These are phyloP conservation scores for Cylas formicarius DNA, from an alignment of 1,140 invertebrate genomes.

Conservation along the genomic window DNA sequence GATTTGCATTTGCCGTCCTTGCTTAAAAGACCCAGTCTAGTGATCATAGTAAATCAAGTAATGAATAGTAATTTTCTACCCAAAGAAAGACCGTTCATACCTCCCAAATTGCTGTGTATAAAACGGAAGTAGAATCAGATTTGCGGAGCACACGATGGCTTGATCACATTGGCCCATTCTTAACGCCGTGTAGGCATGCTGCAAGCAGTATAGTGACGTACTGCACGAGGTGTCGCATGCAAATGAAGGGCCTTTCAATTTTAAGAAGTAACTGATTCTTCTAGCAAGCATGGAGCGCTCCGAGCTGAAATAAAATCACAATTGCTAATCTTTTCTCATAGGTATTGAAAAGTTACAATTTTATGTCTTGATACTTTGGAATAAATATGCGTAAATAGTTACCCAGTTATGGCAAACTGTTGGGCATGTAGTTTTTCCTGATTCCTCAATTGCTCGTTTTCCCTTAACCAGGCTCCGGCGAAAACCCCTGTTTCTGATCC, in stretches of 20 bases:
- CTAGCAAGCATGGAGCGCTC: conserved; percentile 87
- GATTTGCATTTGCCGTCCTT: conserved; percentile 79
- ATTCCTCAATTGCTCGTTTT: conserved; percentile 61
- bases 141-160: conserved; percentile 79
- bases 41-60: too few relatives aligned
- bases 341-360: too few relatives aligned
- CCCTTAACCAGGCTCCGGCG: conserved; percentile 71
- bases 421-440: conserved; percentile 54
- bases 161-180: conserved; percentile 71
- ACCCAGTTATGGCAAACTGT: conserved; percentile 64
- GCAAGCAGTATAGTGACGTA: conserved; percentile 76
- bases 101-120: conserved; percentile 74
- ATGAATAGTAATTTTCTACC: neutral
- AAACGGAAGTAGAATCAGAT: conserved; percentile 75
- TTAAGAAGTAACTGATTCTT: conserved; percentile 71
- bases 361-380: neutral
- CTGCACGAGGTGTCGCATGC: conserved; percentile 84
- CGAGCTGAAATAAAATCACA: conserved; percentile 49
- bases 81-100: conserved; percentile 31
- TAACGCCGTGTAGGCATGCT: conserved; percentile 73
- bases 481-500: conserved; percentile 74
- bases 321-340: conserved; percentile 10
- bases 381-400: conserved; percentile 34
- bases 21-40: conserved; percentile 75
- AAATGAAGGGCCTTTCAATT: conserved; percentile 69